Evolutionary conservation across 1,140 invertebrate genomes (phyloP), one percentile per base, ranked within the genome.

Genomic region (Megathymus violae): DNA sequence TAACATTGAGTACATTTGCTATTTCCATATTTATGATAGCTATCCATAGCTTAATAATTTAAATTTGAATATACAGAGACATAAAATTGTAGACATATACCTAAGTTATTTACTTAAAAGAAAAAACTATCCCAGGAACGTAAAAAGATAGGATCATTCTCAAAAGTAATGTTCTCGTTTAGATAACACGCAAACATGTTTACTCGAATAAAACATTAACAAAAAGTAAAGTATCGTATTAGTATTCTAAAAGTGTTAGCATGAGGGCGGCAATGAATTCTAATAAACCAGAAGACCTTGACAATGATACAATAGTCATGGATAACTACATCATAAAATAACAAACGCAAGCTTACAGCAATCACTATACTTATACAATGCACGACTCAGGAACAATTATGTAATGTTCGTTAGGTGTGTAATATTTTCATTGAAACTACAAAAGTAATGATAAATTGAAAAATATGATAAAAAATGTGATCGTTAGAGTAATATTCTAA

Each of bases 221-320:
- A 76, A 76, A 70, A 74, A 67, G 22, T 58, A 72, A 74, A 76
- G 58, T 62, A 75, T 50, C 59, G 54, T 72, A 78, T 85, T 83
- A 81, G 78, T 78, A 85, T 83, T 77, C 81, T 60, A 74, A 80
- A 78, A 72, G 74, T 75, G 67, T 76, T 74, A 69, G 71, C 72
- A 71, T 71, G 80, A 82, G 79, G 76, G 79, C 79, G 78, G 79
- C 75, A 78, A 81, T 83, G 80, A 86, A 86, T 86, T 85, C 71
- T 75, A 82, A 88, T 83, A 78, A 81, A 83, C 63, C 69, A 72
- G 80, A 82, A 86, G 83, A 64, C 82, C 83, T 88, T 88, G 85
- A 80, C 78, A 88, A 75, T 87, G 80, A 85, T 80, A 82, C 76
- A 79, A 81, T 78, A 77, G 66, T 75, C 64, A 80, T 71, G 69